A percentile compares a stretch with the other conserved stretches of the same genome.
Conservation (phyloP, 2,888 invertebrate species). For the Lasiommata megera region DNA sequence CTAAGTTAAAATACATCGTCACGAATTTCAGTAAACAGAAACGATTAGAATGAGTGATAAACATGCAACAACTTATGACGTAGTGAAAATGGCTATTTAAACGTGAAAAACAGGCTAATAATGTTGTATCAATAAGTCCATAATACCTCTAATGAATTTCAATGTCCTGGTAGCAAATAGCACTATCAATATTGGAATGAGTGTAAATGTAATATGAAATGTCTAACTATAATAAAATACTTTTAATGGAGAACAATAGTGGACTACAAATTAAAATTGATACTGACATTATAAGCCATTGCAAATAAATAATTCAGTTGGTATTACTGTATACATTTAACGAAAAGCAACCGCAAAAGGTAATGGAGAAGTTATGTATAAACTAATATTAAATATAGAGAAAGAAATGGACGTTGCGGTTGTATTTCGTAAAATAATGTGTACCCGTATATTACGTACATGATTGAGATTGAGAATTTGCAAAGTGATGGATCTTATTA, state of each 20-base stretch:
- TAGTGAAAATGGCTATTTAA: not conserved
- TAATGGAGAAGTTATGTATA: not conserved
- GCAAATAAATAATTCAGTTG: conserved; percentile 3
- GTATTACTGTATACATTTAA: conserved; percentile 6
- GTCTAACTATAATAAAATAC: not conserved
- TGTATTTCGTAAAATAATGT: conserved; percentile 19
- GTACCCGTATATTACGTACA: conserved; percentile 54
- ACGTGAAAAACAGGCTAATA: conserved; percentile 44
- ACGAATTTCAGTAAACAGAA: not conserved
- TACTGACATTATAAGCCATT: conserved; percentile 21
- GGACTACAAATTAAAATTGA: not conserved
- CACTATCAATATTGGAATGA: not conserved
- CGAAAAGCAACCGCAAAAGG: conserved; percentile 12
- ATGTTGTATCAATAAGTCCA: conserved; percentile 42
- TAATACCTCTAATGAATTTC: not conserved
- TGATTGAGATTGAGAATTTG: conserved; percentile 51
- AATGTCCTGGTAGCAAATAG: not conserved
- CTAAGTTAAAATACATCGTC: not conserved
- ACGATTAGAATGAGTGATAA: not conserved
- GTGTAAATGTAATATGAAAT: not conserved
- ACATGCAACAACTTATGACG: conserved; percentile 4
- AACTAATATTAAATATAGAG: not conserved
- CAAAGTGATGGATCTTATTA: conserved; percentile 56
- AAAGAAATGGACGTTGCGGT: not conserved
- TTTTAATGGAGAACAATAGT: not conserved